phyloP scores from a whole-genome alignment of 2,888 invertebrate genomes.

The Heliconius ismenius region DNA sequence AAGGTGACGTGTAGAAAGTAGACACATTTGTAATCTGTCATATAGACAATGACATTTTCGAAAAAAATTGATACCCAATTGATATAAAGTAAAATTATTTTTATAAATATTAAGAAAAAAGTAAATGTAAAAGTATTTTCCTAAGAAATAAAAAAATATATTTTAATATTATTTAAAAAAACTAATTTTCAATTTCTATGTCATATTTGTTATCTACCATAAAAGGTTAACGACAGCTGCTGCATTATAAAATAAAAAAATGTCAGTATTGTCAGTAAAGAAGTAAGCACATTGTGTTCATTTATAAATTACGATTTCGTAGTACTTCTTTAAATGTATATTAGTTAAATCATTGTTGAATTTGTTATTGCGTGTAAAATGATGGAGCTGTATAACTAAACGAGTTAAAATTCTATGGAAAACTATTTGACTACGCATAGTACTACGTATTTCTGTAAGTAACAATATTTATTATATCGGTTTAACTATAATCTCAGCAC shows the following conservation, averaged over 20 bases:
- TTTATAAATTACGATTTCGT: conserved; percentile 46
- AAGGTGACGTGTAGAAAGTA: conserved; percentile 66
- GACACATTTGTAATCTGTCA: conserved; percentile 12
- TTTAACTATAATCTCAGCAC: conserved; percentile 49
- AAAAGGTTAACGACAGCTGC: conserved; percentile 31
- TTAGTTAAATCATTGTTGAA: conserved; percentile 38
- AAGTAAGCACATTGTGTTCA: conserved; percentile 57
- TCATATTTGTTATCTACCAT: conserved; percentile 5
- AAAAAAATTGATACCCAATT: not conserved
- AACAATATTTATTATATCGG: conserved; percentile 49
- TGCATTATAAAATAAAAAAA: conserved; percentile 29
- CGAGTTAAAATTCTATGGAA: conserved; percentile 68
- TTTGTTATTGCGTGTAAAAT: conserved; percentile 43
- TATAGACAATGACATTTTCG: not conserved
- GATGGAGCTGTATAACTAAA: conserved; percentile 64
- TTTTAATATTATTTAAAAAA: not conserved
- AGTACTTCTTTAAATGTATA: conserved; percentile 44
- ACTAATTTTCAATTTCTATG: not conserved
- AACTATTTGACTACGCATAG: conserved; percentile 60
- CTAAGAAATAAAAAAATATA: not conserved
- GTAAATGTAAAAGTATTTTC: no score
- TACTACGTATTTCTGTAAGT: conserved; percentile 71
- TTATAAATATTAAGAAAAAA: not conserved
- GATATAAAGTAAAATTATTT: not conserved
- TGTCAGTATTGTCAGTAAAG: conserved; percentile 62